These are phyloP conservation scores for Apis dorsata DNA, from an alignment of 1,140 invertebrate genomes.

Conservation along the genomic window DNA sequence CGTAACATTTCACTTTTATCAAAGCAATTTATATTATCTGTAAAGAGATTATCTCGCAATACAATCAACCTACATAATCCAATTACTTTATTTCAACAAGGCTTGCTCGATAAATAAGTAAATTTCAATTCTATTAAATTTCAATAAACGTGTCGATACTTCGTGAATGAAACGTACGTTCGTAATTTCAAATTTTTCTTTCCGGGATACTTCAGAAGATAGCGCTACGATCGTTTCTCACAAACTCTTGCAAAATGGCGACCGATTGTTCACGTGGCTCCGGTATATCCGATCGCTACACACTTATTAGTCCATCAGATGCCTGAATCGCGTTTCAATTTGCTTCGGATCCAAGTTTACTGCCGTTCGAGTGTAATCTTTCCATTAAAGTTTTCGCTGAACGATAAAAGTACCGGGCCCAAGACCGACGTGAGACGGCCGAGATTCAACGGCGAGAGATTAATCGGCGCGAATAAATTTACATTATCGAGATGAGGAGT, in stretches of 20 bases:
- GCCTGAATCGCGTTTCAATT: conserved; percentile 67
- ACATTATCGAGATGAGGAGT: conserved; percentile 50
- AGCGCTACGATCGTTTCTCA: conserved; percentile 32
- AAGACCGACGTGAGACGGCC: conserved; percentile 17
- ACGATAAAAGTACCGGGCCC: conserved; percentile 42
- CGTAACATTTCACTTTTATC: no score
- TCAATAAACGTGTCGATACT: background rate
- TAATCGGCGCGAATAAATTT: conserved; percentile 63
- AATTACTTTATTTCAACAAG: background rate
- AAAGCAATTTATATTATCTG: no score
- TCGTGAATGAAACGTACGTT: no score
- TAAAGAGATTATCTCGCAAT: no score
- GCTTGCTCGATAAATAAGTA: background rate
- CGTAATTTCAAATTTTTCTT: background rate
- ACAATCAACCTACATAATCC: no score
- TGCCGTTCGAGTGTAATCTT: conserved; percentile 64
- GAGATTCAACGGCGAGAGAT: conserved; percentile 19
- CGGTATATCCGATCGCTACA: conserved; percentile 52
- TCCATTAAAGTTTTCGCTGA: conserved; percentile 64
- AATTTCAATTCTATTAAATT: background rate
- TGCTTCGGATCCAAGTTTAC: conserved; percentile 49
- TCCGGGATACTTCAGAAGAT: conserved; percentile 18
- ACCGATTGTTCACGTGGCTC: conserved; percentile 38
- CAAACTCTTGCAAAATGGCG: conserved; percentile 41
- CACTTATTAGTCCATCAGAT: conserved; percentile 60